Conservation (phyloP, 2,888 invertebrate genomes). For the Lasioglossum malachurum region DNA sequence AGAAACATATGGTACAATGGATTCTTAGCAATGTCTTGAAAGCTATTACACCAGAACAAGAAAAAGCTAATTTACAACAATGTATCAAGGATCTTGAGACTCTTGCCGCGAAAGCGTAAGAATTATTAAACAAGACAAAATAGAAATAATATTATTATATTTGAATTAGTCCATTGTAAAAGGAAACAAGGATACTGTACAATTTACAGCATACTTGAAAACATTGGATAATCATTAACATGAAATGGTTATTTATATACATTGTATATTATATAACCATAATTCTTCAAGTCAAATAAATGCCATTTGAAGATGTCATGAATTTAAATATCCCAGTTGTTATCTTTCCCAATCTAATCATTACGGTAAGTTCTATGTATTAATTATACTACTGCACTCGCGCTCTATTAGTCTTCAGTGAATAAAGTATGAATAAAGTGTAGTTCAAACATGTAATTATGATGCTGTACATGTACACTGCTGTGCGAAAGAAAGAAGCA, state of each 20-base stretch:
- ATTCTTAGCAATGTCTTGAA: slow-evolving; percentile 93
- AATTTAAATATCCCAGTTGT: neutral
- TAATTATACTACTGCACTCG: neutral
- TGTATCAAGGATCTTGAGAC: slow-evolving; percentile 94
- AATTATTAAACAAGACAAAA: slow-evolving; percentile 61
- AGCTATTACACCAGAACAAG: slow-evolving; percentile 97
- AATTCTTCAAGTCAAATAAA: slow-evolving; percentile 39
- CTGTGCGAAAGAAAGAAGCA: too few relatives aligned
- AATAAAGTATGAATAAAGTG: neutral
- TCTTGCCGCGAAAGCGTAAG: slow-evolving; percentile 87
- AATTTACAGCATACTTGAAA: neutral
- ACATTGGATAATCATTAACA: slow-evolving; percentile 9
- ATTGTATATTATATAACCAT: slow-evolving; percentile 27
- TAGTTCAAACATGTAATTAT: neutral
- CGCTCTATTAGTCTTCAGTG: neutral
- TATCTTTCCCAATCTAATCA: neutral
- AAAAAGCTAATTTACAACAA: slow-evolving; percentile 94
- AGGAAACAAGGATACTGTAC: slow-evolving; percentile 3
- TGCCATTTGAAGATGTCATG: neutral
- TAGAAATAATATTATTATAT: slow-evolving; percentile 55
- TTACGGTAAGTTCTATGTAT: neutral
- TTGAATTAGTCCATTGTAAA: slow-evolving; percentile 40
- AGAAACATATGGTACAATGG: slow-evolving; percentile 98
- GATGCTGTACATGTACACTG: too few relatives aligned
- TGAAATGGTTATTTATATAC: slow-evolving; percentile 15